Conservation (phyloP, 2,888 invertebrate genomes). For the Cheilosia variabilis region DNA sequence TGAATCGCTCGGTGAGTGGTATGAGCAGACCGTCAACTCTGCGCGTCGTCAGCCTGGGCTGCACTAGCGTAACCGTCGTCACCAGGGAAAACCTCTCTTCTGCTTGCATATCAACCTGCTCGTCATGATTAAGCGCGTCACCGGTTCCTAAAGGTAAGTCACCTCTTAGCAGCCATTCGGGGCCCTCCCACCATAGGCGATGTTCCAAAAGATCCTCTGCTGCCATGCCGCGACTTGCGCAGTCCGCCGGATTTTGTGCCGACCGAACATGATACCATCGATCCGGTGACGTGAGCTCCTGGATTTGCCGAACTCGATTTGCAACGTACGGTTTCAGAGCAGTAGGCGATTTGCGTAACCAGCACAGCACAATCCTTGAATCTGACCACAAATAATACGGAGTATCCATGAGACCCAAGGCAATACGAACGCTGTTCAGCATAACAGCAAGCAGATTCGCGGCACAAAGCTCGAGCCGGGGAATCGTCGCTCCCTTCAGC, state of each 20-base stretch:
- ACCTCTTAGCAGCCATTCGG: neutral
- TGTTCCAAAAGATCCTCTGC: neutral
- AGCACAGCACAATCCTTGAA: conserved; percentile 16
- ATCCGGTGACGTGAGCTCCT: conserved; percentile 20
- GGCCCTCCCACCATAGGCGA: neutral
- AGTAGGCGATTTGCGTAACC: conserved; percentile 12
- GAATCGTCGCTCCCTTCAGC: conserved; percentile 2
- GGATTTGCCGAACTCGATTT: conserved; percentile 27
- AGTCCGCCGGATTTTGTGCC: neutral
- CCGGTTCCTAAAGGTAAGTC: neutral
- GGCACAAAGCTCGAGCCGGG: conserved; percentile 23
- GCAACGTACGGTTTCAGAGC: conserved; percentile 1
- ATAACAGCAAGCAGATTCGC: conserved; percentile 3
- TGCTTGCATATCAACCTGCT: neutral
- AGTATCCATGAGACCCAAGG: neutral
- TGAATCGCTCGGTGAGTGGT: neutral
- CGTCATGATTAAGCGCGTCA: neutral
- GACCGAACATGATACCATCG: conserved; percentile 74
- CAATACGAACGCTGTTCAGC: neutral
- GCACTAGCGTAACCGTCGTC: neutral
- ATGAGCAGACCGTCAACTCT: neutral
- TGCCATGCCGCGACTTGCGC: neutral
- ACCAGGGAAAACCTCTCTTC: neutral
- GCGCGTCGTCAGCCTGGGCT: neutral
- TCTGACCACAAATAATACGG: conserved; percentile 23